phyloP scores from a whole-genome alignment of 2,113 vertebrate genomes.

The Monarcha castaneiventris region DNA sequence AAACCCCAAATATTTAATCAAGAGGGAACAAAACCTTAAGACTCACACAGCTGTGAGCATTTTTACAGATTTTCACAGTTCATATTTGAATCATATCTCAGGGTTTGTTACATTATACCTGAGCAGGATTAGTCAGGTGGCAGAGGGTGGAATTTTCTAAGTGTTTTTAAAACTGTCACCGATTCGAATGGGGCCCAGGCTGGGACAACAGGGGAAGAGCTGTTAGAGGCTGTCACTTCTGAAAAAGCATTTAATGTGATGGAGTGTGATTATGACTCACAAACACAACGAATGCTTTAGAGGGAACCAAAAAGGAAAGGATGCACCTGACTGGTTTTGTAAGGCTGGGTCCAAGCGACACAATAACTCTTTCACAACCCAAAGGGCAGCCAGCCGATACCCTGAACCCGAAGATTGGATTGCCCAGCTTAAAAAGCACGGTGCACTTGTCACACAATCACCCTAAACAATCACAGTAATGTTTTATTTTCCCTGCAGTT shows the following conservation, averaged over 20 bases:
- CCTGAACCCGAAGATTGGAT: conserved; percentile 12
- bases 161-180: neutral
- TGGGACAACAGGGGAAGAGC: neutral
- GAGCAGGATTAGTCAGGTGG: neutral
- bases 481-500: neutral
- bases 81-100: neutral
- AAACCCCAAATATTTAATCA: conserved; percentile 53
- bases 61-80: neutral
- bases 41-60: neutral
- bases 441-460: neutral
- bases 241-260: neutral
- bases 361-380: conserved; percentile 8
- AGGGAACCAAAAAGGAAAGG: neutral
- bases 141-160: neutral
- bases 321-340: conserved; percentile 14
- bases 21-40: conserved; percentile 9
- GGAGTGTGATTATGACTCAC: conserved; percentile 4
- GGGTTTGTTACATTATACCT: neutral
- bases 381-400: neutral
- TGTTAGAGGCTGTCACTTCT: neutral
- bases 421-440: neutral
- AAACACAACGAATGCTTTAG: neutral
- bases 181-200: neutral
- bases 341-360: neutral
- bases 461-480: neutral